Evolutionary conservation across 1,140 invertebrate species (phyloP).

Genomic region (Brachionus paranguensis): DNA sequence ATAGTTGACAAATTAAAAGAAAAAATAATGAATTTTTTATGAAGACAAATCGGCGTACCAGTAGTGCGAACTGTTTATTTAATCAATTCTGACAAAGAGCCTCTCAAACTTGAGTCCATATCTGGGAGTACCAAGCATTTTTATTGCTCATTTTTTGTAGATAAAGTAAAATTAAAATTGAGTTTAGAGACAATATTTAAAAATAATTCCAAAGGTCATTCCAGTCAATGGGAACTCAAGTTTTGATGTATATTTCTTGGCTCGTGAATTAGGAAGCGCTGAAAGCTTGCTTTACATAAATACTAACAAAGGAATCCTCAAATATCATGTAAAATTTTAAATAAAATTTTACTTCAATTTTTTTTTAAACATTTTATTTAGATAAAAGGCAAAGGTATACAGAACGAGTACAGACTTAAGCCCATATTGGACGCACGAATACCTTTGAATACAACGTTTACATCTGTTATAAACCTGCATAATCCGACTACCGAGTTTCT

Average conservation of each 20-base stretch:
- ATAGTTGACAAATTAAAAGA: background rate
- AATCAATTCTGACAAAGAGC: conserved; percentile 69
- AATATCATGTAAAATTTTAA: conserved; percentile 58
- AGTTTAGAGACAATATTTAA: background rate
- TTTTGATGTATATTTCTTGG: conserved; percentile 89
- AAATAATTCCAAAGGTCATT: conserved; percentile 63
- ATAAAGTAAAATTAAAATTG: conserved; percentile 63
- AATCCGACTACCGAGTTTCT: conserved; percentile 80
- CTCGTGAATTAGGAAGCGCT: conserved; percentile 76
- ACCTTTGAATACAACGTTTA: conserved; percentile 82
- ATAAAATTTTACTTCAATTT: conserved; percentile 5
- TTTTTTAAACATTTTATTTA: conserved; percentile 44
- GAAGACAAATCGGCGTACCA: conserved; percentile 74
- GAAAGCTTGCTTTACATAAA: conserved; percentile 83
- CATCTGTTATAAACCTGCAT: conserved; percentile 80
- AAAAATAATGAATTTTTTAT: conserved; percentile 45
- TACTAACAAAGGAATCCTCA: conserved; percentile 78
- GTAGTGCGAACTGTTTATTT: conserved; percentile 71
- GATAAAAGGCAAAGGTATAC: conserved; percentile 73
- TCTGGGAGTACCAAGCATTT: conserved; percentile 79
- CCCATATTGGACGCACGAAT: conserved; percentile 80
- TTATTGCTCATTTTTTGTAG: conserved; percentile 84
- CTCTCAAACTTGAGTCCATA: conserved; percentile 73
- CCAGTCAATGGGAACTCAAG: conserved; percentile 82
- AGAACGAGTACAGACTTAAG: conserved; percentile 78